Conservation (phyloP, 2,113 vertebrate genomes). For the Atractosteus spatula region DNA sequence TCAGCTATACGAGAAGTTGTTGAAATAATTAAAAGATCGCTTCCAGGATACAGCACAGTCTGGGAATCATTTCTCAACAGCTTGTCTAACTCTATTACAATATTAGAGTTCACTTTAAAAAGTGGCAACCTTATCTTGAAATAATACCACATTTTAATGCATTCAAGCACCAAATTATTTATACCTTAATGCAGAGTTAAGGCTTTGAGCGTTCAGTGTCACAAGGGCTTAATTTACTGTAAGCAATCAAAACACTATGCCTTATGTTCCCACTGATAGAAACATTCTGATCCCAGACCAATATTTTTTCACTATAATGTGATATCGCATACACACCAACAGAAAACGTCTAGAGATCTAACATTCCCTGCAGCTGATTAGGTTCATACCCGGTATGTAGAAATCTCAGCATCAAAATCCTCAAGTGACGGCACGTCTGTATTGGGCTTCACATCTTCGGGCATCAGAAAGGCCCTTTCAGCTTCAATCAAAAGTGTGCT, state of each 20-base stretch:
- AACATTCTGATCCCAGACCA: neutral
- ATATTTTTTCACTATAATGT: neutral
- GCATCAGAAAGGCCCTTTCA: constrained; percentile 22
- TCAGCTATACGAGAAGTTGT: too few species aligned
- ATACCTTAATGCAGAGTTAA: too few species aligned
- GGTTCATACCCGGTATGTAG: neutral
- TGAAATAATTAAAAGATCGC: too few species aligned
- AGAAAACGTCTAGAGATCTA: neutral
- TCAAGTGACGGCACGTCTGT: constrained; percentile 21
- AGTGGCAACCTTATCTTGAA: too few species aligned
- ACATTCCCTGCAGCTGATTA: neutral
- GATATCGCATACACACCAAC: neutral
- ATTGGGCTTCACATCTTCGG: constrained; percentile 18
- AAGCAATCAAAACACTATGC: neutral
- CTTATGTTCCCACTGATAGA: neutral
- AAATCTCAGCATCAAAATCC: constrained; percentile 28
- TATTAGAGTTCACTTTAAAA: too few species aligned
- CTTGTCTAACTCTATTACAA: too few species aligned
- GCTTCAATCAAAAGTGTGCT: constrained; percentile 23
- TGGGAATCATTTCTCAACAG: too few species aligned
- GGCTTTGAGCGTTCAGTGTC: neutral
- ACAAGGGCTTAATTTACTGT: too few species aligned
- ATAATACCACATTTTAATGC: too few species aligned
- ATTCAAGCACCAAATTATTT: too few species aligned
- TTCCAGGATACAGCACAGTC: too few species aligned